Evolutionary conservation across 2,888 invertebrate species (phyloP), one percentile per base, ranked within the genome.

Genomic region (Leucozona laternaria): DNA sequence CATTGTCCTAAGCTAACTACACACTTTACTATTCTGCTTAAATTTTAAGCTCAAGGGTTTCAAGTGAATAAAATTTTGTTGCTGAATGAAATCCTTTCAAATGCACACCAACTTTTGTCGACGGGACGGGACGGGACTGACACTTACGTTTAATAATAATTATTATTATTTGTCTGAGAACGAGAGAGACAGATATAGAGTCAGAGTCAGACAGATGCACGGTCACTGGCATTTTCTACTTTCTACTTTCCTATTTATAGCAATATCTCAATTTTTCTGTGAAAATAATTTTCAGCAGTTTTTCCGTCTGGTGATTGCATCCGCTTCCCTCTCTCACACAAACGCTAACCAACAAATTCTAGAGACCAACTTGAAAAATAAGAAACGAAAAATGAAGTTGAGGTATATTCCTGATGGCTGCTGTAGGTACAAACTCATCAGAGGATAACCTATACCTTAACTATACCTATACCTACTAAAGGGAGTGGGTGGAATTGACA

Each of bases 271-370:
- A 64, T 64, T 64, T 64, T 64, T 45, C 45, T 64, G 64, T 45
- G 64, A 64, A 64, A 64, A 64, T 64, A 45, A 64, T 64, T 64
- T 64, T 64, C 45, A 17, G 31, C 31, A 64, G 64, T 45, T 62
- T n/a, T 62, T 62, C 64, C 64, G 64, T 64, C 45, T 64, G 43
- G 28, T 64, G 64, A 64, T 64, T 64, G 64, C 28, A 64, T 43
- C 62, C 62, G 62, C 8, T 45, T 25, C n/a, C 62, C 43, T 6
- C 17, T 1, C 17, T 40, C 1, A 28, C 43, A 43, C 22, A 40
- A 37, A n/a, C n/a, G n/a, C n/a, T n/a, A n/a, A n/a, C n/a, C n/a
- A n/a, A 43, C 62, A 62, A 62, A n/a, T 62, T 40, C 3, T 2
- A n/a, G 8, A 28, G 25, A 62, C 15, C 25, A 17, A 43, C 22